phyloP scores from a whole-genome alignment of 2,888 invertebrate species.

The Megastigmus dorsalis region DNA sequence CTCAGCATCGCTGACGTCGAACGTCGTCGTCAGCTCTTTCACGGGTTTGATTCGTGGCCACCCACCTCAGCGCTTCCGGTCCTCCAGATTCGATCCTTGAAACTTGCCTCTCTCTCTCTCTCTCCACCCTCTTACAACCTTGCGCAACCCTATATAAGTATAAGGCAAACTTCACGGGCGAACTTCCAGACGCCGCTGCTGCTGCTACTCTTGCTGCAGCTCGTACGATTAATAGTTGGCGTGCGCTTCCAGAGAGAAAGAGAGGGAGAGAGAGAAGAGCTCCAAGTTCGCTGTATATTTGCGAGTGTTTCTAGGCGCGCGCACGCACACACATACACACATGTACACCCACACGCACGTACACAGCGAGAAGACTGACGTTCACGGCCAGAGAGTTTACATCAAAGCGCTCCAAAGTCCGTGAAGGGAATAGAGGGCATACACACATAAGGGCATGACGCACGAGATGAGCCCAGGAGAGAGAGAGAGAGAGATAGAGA shows the following conservation, averaged over 20 bases:
- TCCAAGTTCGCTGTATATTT: neutral
- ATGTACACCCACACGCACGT: neutral
- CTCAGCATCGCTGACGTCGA: too few species aligned
- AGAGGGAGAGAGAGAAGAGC: slow-evolving; percentile 10
- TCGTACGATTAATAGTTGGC: slow-evolving; percentile 9
- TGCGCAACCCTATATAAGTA: too few species aligned
- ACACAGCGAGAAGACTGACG: neutral
- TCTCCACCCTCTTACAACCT: too few species aligned
- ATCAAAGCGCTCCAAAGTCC: too few species aligned
- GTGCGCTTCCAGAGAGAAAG: neutral
- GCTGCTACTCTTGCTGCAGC: neutral
- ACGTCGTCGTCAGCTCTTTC: slow-evolving; percentile 41
- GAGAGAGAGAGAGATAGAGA: too few species aligned
- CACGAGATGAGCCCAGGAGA: neutral
- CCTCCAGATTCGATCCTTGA: slow-evolving; percentile 58
- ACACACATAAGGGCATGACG: too few species aligned
- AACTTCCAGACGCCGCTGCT: slow-evolving; percentile 52
- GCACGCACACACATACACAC: neutral
- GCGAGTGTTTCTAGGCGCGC: neutral
- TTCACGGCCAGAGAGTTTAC: too few species aligned
- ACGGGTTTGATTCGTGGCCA: slow-evolving; percentile 27
- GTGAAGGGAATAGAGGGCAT: too few species aligned
- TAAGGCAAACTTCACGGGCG: slow-evolving; percentile 50
- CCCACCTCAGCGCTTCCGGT: slow-evolving; percentile 11
- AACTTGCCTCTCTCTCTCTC: slow-evolving; percentile 58